Evolutionary conservation across 2,113 vertebrate genomes (phyloP).

Genomic region (Vulpes lagopus): DNA sequence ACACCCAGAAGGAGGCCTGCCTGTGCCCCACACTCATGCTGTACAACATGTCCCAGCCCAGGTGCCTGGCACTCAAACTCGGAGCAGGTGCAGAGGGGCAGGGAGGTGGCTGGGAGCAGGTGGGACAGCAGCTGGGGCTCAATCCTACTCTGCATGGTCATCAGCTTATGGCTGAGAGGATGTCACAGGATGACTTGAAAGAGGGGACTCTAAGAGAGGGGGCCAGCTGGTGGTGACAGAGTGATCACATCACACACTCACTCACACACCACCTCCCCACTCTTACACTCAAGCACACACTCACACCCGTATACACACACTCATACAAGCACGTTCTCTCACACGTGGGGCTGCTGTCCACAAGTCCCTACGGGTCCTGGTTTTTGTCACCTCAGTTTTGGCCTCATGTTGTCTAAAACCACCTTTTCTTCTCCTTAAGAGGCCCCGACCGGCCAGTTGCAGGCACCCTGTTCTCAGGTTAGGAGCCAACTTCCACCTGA

Average conservation of each 20-base stretch:
- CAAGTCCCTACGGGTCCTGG: not conserved
- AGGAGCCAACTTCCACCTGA: not conserved
- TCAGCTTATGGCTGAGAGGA: not conserved
- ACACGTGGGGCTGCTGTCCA: not conserved
- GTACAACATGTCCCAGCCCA: not conserved
- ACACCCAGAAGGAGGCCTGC: not conserved
- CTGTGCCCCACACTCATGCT: no score
- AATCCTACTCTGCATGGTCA: rapidly evolving
- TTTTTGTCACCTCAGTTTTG: not conserved
- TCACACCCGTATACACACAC: not conserved
- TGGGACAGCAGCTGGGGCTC: not conserved
- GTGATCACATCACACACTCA: not conserved
- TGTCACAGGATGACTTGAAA: not conserved
- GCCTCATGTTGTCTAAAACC: not conserved
- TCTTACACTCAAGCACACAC: not conserved
- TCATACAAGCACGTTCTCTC: not conserved
- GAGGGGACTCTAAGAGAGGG: not conserved
- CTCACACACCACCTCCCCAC: not conserved
- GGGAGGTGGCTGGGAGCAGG: not conserved
- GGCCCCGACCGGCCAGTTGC: rapidly evolving
- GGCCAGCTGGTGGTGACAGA: no score
- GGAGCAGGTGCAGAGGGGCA: not conserved
- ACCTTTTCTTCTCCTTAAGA: not conserved
- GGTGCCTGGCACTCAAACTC: no score
- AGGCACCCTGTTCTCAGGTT: rapidly evolving